Conservation (phyloP, 2,797 vertebrate species). For the Dermochelys coriacea region DNA sequence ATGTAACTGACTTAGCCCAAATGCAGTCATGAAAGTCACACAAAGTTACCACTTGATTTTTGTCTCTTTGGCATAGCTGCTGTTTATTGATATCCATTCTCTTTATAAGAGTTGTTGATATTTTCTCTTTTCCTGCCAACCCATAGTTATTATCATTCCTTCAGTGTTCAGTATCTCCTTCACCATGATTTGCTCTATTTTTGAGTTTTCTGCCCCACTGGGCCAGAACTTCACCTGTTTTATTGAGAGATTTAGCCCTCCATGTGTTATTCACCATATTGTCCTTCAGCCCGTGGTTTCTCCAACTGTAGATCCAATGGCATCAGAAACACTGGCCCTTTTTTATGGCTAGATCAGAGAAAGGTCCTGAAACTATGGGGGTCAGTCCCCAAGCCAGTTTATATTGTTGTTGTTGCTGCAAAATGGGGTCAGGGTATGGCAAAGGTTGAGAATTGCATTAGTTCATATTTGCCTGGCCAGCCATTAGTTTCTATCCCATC, state of each 20-base stretch:
- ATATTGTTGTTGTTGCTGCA: neutral
- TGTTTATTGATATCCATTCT: rapidly evolving
- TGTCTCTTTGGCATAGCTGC: neutral
- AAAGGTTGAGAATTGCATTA: neutral
- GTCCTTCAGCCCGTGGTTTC: neutral
- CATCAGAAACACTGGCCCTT: neutral
- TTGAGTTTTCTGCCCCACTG: neutral
- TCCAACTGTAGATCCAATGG: neutral
- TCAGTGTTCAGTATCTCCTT: neutral
- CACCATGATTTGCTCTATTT: neutral
- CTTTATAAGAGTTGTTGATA: neutral
- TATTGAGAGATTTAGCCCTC: rapidly evolving
- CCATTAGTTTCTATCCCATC: neutral
- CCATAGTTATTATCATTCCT: neutral
- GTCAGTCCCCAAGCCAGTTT: too few species aligned
- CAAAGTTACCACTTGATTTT: neutral
- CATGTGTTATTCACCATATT: neutral
- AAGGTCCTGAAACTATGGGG: neutral
- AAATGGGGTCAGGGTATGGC: neutral
- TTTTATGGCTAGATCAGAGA: neutral
- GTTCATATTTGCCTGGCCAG: neutral
- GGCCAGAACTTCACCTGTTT: neutral
- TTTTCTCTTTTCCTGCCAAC: neutral
- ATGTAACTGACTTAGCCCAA: neutral
- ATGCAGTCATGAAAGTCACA: neutral